Percentiles rank a stretch among this genome's conserved stretches.
phyloP scores from a whole-genome alignment of 2,888 invertebrate genomes.

The Lasioglossum pauxillum region DNA sequence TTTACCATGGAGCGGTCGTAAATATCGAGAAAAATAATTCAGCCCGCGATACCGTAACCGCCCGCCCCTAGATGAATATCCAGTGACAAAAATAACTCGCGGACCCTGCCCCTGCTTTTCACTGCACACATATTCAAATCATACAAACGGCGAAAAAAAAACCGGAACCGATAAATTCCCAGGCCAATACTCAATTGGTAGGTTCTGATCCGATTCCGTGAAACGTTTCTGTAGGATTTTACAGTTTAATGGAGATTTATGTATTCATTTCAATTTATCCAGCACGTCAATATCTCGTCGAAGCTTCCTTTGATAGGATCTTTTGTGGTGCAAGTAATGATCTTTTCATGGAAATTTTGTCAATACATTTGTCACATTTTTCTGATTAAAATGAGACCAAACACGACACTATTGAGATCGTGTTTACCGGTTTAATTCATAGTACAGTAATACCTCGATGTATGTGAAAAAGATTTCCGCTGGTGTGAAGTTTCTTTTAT shows the following conservation, averaged over 20 bases:
- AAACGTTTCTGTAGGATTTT: neutral
- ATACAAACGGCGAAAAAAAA: neutral
- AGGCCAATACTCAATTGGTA: neutral
- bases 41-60: neutral
- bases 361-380: too few species aligned
- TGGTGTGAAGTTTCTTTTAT: too few species aligned
- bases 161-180: neutral
- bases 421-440: too few species aligned
- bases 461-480: too few species aligned
- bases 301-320: neutral
- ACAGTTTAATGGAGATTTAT: neutral
- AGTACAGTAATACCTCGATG: too few species aligned
- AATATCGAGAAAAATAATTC: slow-evolving; percentile 47
- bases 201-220: neutral
- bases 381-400: neutral
- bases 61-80: neutral
- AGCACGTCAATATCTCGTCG: neutral
- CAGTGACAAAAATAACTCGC: slow-evolving; percentile 7
- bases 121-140: neutral
- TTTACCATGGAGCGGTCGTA: slow-evolving; percentile 5
- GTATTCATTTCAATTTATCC: too few species aligned
- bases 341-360: too few species aligned
- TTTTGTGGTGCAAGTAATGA: too few species aligned
- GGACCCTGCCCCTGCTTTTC: neutral
- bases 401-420: neutral